Evolutionary conservation across 92 coral and sea anemone genomes (phyloP).

Genomic region (Phymanthus crucifer): DNA sequence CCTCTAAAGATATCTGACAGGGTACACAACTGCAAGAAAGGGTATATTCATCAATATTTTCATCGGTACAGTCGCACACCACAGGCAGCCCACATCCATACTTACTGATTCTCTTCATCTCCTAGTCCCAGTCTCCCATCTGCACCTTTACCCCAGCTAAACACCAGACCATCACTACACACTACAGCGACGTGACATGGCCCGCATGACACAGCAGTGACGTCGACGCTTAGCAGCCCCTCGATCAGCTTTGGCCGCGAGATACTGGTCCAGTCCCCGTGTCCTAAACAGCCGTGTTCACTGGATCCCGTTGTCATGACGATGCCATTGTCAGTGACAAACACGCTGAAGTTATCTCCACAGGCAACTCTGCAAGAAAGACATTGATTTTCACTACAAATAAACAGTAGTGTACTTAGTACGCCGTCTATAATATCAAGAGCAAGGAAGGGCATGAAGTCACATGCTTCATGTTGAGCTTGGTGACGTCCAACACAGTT

Average conservation of each 20-base stretch:
- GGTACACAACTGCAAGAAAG: conserved; percentile 64
- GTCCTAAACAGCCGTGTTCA: conserved; percentile 95
- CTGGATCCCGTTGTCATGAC: conserved; percentile 98
- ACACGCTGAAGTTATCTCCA: conserved; percentile 89
- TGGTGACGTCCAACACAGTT: background rate
- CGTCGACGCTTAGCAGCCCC: conserved; percentile 90
- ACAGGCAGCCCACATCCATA: background rate
- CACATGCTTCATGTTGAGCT: background rate
- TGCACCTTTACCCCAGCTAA: conserved; percentile 95
- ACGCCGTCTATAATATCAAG: background rate
- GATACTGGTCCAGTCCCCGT: conserved; percentile 88
- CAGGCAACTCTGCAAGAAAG: conserved; percentile 68
- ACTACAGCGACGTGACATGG: conserved; percentile 91
- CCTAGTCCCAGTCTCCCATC: conserved; percentile 98
- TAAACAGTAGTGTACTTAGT: background rate
- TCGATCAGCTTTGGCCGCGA: conserved; percentile 97
- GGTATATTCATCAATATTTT: background rate
- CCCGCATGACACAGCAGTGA: conserved; percentile 90
- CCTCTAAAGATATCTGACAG: conserved; percentile 71
- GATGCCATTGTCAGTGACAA: conserved; percentile 96
- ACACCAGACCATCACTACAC: conserved; percentile 90
- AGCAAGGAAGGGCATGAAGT: too few relatives aligned
- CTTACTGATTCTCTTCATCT: conserved; percentile 88
- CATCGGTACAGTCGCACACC: background rate
- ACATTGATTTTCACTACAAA: background rate